phyloP scores from a whole-genome alignment of 2,888 invertebrate genomes.

The Fissipunctia ypsillon region DNA sequence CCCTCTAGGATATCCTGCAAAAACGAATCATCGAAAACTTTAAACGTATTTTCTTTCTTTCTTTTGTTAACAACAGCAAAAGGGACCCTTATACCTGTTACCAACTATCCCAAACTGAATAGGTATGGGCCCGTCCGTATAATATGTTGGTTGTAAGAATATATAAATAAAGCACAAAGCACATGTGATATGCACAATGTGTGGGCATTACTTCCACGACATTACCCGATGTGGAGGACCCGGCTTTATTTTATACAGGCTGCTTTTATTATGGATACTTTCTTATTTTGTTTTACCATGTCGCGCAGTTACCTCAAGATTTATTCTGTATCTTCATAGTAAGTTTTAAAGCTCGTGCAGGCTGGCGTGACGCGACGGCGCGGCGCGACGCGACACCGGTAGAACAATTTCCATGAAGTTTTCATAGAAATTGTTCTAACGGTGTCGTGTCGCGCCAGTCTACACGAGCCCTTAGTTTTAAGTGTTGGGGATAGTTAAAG shows the following conservation, averaged over 20 bases:
- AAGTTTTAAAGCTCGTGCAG: too few species aligned
- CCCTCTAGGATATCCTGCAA: constrained; percentile 6
- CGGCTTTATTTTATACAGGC: constrained; percentile 44
- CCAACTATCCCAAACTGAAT: constrained; percentile 27
- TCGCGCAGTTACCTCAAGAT: not conserved
- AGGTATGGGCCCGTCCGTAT: constrained; percentile 6
- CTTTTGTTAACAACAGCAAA: constrained; percentile 14
- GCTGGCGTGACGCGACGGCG: too few species aligned
- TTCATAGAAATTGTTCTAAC: too few species aligned
- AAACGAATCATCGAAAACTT: constrained; percentile 34
- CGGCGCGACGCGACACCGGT: too few species aligned
- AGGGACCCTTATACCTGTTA: not conserved
- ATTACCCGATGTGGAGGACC: constrained; percentile 57
- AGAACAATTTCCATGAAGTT: too few species aligned
- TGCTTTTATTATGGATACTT: constrained; percentile 1
- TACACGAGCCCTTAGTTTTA: too few species aligned
- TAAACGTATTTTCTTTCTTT: too few species aligned
- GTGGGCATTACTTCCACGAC: constrained; percentile 60
- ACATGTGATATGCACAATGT: constrained; percentile 45
- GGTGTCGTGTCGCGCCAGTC: too few species aligned
- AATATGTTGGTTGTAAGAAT: constrained; percentile 36
- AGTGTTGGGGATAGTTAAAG: not conserved
- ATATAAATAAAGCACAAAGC: constrained; percentile 54
- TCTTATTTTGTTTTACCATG: not conserved
- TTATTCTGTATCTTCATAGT: not conserved